These are phyloP conservation scores for Drosophila pseudoananassae DNA, from an alignment of 1,140 invertebrate species.

Conservation along the genomic window DNA sequence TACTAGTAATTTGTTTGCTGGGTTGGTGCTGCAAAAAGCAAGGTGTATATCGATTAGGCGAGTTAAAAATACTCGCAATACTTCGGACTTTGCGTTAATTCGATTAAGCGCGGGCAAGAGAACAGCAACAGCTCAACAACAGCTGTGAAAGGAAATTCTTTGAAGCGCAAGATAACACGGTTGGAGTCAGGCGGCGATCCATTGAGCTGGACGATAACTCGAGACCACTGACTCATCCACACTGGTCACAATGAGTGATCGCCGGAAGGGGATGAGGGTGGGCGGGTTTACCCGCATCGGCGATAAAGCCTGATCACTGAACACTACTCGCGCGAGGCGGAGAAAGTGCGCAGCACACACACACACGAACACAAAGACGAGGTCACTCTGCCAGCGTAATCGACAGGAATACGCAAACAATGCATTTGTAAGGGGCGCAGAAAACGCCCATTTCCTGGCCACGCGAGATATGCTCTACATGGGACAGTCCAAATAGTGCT, in stretches of 20 bases:
- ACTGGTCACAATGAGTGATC: constrained; percentile 51
- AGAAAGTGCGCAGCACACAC: constrained; percentile 64
- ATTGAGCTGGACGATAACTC: constrained; percentile 31
- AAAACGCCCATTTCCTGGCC: constrained; percentile 70
- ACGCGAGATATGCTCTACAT: constrained; percentile 22
- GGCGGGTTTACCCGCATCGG: constrained; percentile 48
- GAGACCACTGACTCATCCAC: neutral
- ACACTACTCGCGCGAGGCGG: constrained; percentile 26
- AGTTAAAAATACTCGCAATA: constrained; percentile 53
- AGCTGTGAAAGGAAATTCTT: constrained; percentile 9
- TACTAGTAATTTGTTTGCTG: constrained; percentile 1
- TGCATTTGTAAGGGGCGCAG: constrained; percentile 4
- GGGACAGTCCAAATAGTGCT: constrained; percentile 27
- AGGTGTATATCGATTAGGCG: constrained; percentile 42
- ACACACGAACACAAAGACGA: constrained; percentile 36
- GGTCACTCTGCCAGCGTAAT: constrained; percentile 13
- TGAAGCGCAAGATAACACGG: constrained; percentile 15
- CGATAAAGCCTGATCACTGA: constrained; percentile 55
- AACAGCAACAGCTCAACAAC: neutral
- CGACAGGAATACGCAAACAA: neutral
- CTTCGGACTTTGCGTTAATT: constrained; percentile 43
- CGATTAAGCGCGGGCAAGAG: constrained; percentile 37
- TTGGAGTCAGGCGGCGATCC: constrained; percentile 3
- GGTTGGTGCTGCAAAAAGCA: constrained; percentile 36
- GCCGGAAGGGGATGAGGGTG: constrained; percentile 21